A percentile compares a stretch with the other conserved stretches of the same genome.
These are phyloP conservation scores for Petrocephalus zakoni DNA, from an alignment of 2,113 vertebrate species.

Conservation along the genomic window DNA sequence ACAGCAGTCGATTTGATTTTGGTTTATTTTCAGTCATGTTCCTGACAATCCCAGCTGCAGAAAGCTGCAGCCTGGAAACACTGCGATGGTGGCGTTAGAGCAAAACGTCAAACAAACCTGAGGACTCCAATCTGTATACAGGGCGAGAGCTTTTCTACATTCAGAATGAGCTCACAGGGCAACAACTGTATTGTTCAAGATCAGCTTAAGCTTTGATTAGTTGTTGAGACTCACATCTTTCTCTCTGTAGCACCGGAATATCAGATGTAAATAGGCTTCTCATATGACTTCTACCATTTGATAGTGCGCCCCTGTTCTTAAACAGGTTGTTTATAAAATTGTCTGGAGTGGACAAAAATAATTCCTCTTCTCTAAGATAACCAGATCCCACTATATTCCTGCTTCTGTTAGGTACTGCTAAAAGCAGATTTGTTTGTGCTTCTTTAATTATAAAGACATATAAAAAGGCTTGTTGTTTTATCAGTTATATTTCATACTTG, in stretches of 20 bases:
- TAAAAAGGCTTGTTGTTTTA: background rate
- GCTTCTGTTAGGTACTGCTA: background rate
- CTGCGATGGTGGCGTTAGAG: background rate
- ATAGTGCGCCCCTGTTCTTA: background rate
- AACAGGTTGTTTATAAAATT: background rate
- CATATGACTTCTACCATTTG: background rate
- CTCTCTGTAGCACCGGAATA: background rate
- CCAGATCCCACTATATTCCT: background rate
- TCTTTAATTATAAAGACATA: background rate
- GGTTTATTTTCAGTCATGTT: background rate
- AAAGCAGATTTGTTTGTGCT: background rate
- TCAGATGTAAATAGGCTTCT: background rate
- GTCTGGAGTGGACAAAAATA: background rate
- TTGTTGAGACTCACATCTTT: background rate
- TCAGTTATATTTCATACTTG: background rate
- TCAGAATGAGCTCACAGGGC: background rate
- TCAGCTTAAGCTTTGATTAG: background rate
- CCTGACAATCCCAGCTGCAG: background rate
- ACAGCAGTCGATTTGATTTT: background rate
- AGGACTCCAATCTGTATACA: background rate
- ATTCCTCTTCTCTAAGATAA: background rate
- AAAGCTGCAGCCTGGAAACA: background rate
- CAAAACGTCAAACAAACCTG: background rate
- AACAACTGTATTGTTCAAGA: background rate
- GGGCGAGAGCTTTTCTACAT: background rate